These are phyloP conservation scores for Alaudala cheleensis DNA, from an alignment of 2,113 vertebrate genomes.

Conservation along the genomic window DNA sequence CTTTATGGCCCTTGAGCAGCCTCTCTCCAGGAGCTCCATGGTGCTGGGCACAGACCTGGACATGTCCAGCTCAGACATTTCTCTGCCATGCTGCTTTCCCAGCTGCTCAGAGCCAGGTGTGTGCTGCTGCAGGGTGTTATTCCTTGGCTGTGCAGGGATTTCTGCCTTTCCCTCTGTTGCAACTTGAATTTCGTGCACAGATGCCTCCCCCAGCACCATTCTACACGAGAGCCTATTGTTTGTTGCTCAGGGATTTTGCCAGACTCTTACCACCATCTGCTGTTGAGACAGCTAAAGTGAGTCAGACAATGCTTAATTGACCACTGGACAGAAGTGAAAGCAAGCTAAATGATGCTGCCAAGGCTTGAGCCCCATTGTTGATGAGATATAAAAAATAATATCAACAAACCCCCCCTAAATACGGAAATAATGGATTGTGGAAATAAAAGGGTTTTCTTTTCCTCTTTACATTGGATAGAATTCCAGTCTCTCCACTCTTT, in stretches of 20 bases:
- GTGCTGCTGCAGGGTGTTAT: not conserved
- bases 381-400: not conserved
- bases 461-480: not conserved
- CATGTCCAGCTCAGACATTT: not conserved
- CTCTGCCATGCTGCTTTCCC: not conserved
- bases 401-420: not conserved
- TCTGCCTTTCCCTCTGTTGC: not conserved
- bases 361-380: too few species aligned
- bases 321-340: not conserved
- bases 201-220: not conserved
- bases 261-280: not conserved
- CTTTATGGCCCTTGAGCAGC: not conserved
- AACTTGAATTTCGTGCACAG: not conserved
- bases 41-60: not conserved
- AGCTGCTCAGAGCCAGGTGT: not conserved
- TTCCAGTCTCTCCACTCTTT: not conserved
- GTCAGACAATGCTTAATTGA: not conserved
- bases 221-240: accelerated
- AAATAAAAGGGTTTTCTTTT: not conserved
- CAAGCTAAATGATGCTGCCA: not conserved
- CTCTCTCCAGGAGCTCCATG: not conserved
- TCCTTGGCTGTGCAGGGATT: not conserved
- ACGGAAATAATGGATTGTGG: not conserved
- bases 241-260: not conserved
- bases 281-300: not conserved